Base-by-base conservation (phyloP, 53 echinoderm and acorn worm genomes). In the Actinopyga echinites region DNA sequence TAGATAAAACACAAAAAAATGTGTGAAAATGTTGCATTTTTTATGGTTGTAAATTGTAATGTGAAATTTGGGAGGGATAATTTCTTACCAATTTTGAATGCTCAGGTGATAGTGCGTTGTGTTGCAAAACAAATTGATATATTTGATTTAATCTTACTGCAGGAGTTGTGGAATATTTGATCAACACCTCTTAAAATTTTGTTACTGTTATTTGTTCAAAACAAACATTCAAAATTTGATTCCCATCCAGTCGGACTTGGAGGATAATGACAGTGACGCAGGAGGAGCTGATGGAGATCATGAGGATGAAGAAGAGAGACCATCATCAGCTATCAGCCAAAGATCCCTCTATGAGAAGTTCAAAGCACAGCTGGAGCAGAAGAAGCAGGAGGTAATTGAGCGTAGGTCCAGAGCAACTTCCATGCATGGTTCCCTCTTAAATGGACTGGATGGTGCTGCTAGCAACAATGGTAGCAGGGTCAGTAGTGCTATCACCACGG, bases 351-450 rank as follows among this genome's bases (percentile, higher is more conserved):
- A 86, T 20, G 93, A 99, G 83, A 99, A 99, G 81, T 93, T 91
- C 87, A 88, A 84, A 52, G 92, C 99, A 26, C 94, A 94, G 77
- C 82, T 94, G 74, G 90, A 99, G 78, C 90, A 90, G 82, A 92
- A 82, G 65, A 92, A 90, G 56, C 92, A 82, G 2, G 92, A 92
- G 56, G 90, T 93, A 8, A 89, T 92, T 54, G 99, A 94, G 69
- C 89, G 99, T 13, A 82, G 93, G 57, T 90, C 92, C 22, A 71
- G 82, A 3, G 94, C 92, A 44, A 99, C 99, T 3, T 99, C 99
- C 66, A 99, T 99, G 99, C 94, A 99, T 64, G 99, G 99, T 22
- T 94, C 94, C 35, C 64, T 99, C 49, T 84, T 94, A n/a, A 92
- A 89, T 65, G 83, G 30, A 69, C 83, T 82, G 74, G 67, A 74